Base-by-base conservation (phyloP, 2,113 vertebrate genomes). In the Clarias magur region DNA sequence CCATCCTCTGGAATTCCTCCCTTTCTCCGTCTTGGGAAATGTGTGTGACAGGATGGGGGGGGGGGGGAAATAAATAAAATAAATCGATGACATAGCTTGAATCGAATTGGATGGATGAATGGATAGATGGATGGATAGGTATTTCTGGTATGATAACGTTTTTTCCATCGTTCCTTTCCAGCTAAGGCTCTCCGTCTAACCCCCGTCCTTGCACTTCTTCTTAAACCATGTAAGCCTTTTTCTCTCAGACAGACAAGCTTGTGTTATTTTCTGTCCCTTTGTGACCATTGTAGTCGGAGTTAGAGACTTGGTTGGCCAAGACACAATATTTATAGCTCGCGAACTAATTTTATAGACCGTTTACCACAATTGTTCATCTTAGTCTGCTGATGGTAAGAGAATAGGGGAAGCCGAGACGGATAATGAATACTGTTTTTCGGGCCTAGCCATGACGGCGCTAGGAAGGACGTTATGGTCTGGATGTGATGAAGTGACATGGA, bases 251-350 rank as follows among this genome's bases (percentile, higher is more conserved):
- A 83, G 12, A 16, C 59, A 4, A 27, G 48, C 17, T 65, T n/a
- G 16, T 19, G 11, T 27, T 67, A 3, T 57, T 6, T 17, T 38
- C 19, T 25, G 80, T 42, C 19, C 30, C 1, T 42, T 62, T 63
- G 11, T 81, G 57, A 38, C 19, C 13, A 62, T 12, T 62, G 30
- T 63, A 81, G 30, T 59, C 80, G 38, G 59, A 19, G 54, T n/a
- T 57, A 62, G 57, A 62, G 80, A 13, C 80, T 63, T 59, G 2
- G 80, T 82, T 3, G 80, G 30, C 65, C 34, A 42, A 81, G 80
- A 82, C 12, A 3, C 80, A n/a, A 82, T 82, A 82, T 82, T 82
- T 82, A 82, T 82, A 82, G 60, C 80, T 82, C 48, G 80, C 9
- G 13, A 65, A 48, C 80, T n/a, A n/a, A n/a, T 82, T 48, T 82